Percentiles rank a stretch among this genome's conserved stretches.
These are phyloP conservation scores for Poeciliopsis retropinna DNA, from an alignment of 2,113 vertebrate genomes.

Conservation along the genomic window DNA sequence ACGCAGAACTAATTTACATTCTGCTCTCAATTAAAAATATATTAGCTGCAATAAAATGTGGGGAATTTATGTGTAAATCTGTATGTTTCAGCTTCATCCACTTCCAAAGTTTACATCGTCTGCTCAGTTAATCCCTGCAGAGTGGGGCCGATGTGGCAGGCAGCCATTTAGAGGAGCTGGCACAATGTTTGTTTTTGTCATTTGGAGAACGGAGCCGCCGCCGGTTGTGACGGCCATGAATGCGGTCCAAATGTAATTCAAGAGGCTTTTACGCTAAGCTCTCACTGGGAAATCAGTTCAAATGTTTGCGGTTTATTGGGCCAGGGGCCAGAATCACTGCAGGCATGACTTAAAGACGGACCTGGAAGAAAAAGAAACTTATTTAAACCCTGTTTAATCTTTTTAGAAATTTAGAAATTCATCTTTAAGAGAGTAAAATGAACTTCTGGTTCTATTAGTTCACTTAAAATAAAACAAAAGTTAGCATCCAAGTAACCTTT, in stretches of 20 bases:
- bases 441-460: neutral
- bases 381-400: neutral
- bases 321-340: neutral
- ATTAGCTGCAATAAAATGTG: neutral
- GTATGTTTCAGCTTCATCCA: constrained; percentile 5
- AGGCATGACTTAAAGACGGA: neutral
- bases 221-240: neutral
- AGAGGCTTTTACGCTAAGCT: neutral
- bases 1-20: neutral
- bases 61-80: neutral
- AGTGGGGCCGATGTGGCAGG: constrained; percentile 20
- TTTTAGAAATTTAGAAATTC: neutral
- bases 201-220: constrained; percentile 1
- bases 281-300: neutral
- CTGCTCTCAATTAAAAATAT: neutral
- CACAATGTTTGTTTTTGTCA: constrained; percentile 4
- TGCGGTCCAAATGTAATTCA: constrained; percentile 6
- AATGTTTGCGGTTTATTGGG: neutral
- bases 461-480: too few relatives aligned
- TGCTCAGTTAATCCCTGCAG: constrained; percentile 38
- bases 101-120: constrained; percentile 11
- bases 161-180: constrained; percentile 5
- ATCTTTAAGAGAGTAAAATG: neutral
- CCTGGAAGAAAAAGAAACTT: neutral
- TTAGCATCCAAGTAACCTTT: too few relatives aligned